Evolutionary conservation across 1,140 invertebrate genomes (phyloP), one percentile per base, ranked within the genome.

Genomic region (Drosophila biarmipes): DNA sequence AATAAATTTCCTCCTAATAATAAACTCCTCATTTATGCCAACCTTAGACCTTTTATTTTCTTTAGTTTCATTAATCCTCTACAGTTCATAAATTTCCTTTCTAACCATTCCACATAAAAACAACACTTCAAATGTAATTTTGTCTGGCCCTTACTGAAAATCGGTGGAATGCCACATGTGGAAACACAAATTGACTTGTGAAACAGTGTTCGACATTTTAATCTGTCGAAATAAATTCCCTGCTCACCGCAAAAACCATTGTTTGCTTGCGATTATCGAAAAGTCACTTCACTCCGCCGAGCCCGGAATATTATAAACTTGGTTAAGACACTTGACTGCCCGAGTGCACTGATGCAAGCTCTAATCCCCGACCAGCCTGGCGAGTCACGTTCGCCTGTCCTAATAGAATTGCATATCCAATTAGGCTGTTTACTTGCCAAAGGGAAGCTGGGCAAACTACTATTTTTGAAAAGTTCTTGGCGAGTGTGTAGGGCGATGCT

Each of bases 321-420:
- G 48, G 48, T 31, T 63, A 38, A 34, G 35, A 64, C 38, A 64
- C 42, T 69, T 69, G 38, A 68, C 48, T 68, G 38, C 27, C 19
- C 3, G 40, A 68, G 61, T 55, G 67, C 66, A 56, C 11, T 71
- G 42, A 21, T 27, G 64, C 34, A 34, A 45, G 69, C 42, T 56
- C 35, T 71, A 56, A 71, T 69, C 51, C 67, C 34, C 27, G 35
- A 40, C 51, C 46, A 40, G 14, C 42, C 29, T 19, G 15, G 17
- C n/a, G 42, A 71, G 67, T 46, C 67, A 71, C 67, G 67, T 71
- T 46, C 38, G 42, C 8, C 15, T 37, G 46, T 46, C 7, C 24
- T 17, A 69, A 69, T 69, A 55, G 51, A 69, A 69, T 54, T 37
- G 49, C 66, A 56, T 56, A 69, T 27, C 49, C 66, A 55, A 35